Evolutionary conservation across 92 coral and sea anemone genomes (phyloP), one percentile per base, ranked within the genome.

Genomic region (Galaxea fascicularis): DNA sequence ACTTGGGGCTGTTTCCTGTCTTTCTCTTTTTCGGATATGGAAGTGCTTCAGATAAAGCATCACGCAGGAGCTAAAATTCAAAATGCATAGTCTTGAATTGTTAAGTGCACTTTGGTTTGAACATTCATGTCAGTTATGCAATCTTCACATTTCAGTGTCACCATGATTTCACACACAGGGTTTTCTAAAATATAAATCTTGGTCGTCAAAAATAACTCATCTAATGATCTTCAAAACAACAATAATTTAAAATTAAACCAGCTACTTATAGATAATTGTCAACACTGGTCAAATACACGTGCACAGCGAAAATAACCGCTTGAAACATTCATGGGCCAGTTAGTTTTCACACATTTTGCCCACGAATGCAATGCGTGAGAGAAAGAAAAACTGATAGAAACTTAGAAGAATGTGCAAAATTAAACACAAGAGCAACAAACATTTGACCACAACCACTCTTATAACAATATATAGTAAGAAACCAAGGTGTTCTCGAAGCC

Each of bases 41-140:
- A 0, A 15, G 12, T 15, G 25, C 24, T 18, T 58, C 24, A 22
- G 8, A 16, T 7, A 25, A 21, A 44, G 73, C 73, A 68, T 68
- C 73, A 30, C 46, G 73, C 73, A 30, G 8, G 73, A 68, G 73
- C 73, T 68, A 44, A 58, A 58, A 58, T 58, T 58, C 9, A 58
- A 58, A 58, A 8, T 58, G 10, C 25, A 58, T 22, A 58, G 2
- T 58, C 17, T 49, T 49, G 13, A 49, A 15, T 10, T 49, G 54
- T 49, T 49, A 15, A 49, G 4, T 8, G 14, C 13, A 10, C 13
- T 10, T 14, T 49, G 4, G 54, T 15, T 49, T 49, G 54, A 10
- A 49, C 54, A 49, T 10, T 10, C 54, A 2, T 49, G 11, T 58
- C 25, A 17, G 17, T 7, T 18, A 17, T 18, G 26, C 24, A 22